These are phyloP conservation scores for Grantiella picta DNA, from an alignment of 2,113 vertebrate genomes.

Conservation along the genomic window DNA sequence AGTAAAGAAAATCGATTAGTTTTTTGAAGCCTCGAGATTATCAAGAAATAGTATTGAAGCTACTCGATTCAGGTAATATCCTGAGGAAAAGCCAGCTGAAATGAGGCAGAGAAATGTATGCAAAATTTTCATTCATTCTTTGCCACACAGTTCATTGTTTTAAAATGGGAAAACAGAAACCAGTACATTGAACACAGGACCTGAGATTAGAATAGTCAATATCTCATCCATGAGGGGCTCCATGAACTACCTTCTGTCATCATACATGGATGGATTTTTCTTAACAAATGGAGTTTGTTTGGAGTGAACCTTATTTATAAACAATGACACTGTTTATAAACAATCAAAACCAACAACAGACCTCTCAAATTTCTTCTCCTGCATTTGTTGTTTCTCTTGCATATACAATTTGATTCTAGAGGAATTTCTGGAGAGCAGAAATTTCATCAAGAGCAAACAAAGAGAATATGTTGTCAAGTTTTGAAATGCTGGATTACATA, in stretches of 20 bases:
- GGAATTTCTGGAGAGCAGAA: not conserved
- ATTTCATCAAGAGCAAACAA: not conserved
- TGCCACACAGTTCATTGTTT: not conserved
- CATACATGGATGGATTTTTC: not conserved
- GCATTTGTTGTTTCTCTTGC: not conserved
- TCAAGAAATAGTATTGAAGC: not conserved
- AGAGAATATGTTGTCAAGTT: not conserved
- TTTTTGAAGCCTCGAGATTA: not conserved
- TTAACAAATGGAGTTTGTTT: not conserved
- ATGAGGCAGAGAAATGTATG: not conserved
- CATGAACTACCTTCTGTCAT: not conserved
- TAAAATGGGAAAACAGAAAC: not conserved
- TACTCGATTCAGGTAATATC: not conserved
- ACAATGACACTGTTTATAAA: not conserved
- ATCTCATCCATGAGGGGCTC: accelerated
- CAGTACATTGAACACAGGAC: not conserved
- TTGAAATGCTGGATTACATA: not conserved
- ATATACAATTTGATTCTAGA: not conserved
- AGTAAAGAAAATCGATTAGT: not conserved
- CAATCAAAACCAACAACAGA: not conserved
- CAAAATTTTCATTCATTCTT: not conserved
- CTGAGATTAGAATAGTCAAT: not conserved
- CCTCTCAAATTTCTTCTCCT: not conserved
- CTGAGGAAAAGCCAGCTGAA: not conserved
- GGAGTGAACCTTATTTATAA: not conserved